Evolutionary conservation across 2,888 invertebrate species (phyloP).

Genomic region (Heteromyza rotundicornis): DNA sequence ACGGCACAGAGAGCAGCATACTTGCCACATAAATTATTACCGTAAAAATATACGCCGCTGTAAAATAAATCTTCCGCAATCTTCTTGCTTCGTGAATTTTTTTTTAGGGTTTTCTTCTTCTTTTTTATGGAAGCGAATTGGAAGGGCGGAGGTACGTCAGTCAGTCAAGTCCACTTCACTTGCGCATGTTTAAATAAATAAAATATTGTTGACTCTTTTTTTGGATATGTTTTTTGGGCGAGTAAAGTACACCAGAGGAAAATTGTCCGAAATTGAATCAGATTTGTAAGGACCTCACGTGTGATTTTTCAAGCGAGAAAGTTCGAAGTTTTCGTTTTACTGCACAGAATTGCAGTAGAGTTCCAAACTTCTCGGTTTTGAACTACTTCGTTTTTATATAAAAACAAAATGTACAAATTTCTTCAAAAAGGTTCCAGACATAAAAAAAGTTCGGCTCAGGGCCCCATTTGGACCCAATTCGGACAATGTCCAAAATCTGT

Average conservation of each 20-base stretch:
- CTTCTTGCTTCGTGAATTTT: slow-evolving; percentile 33
- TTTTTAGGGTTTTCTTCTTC: slow-evolving; percentile 23
- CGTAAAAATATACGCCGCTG: slow-evolving; percentile 52
- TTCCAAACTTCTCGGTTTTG: too few relatives aligned
- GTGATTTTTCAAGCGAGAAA: too few relatives aligned
- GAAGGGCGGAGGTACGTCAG: neutral
- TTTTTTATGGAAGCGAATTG: slow-evolving; percentile 6
- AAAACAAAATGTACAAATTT: too few relatives aligned
- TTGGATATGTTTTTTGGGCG: neutral
- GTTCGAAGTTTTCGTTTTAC: too few relatives aligned
- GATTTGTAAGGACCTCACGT: too few relatives aligned
- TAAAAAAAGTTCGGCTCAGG: too few relatives aligned
- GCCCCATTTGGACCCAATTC: too few relatives aligned
- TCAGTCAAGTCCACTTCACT: slow-evolving; percentile 14
- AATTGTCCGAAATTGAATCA: neutral
- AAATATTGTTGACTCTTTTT: slow-evolving; percentile 21
- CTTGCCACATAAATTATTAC: slow-evolving; percentile 57
- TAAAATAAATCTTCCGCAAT: slow-evolving; percentile 58
- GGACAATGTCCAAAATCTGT: too few relatives aligned
- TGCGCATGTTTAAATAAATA: slow-evolving; percentile 29
- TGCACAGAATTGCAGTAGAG: too few relatives aligned
- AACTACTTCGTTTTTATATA: too few relatives aligned
- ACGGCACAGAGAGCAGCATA: slow-evolving; percentile 15
- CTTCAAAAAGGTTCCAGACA: too few relatives aligned
- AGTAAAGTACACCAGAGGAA: neutral